Evolutionary conservation across 2,888 invertebrate genomes (phyloP).

Genomic region (Pterobdella sp.): DNA sequence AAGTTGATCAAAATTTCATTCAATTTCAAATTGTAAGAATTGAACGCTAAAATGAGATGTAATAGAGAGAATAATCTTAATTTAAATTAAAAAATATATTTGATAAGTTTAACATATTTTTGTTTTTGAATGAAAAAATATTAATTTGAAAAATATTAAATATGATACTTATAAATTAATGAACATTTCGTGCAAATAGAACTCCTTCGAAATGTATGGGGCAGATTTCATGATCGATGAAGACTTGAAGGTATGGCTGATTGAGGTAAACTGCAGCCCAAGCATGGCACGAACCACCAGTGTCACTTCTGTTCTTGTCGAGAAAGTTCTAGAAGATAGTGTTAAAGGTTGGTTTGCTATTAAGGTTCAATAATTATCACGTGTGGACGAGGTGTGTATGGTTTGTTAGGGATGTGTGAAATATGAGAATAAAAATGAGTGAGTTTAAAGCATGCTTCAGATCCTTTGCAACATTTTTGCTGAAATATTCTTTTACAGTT

Average conservation of each 20-base stretch:
- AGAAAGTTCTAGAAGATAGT: conserved; percentile 70
- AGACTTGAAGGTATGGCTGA: conserved; percentile 71
- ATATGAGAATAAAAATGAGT: too few species aligned
- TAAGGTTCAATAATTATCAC: not conserved
- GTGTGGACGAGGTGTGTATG: not conserved
- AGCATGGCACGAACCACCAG: conserved; percentile 72
- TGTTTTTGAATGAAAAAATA: too few species aligned
- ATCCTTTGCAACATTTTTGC: too few species aligned
- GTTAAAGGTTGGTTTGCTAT: conserved; percentile 66
- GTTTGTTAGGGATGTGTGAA: too few species aligned
- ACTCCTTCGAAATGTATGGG: conserved; percentile 80
- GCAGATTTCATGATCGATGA: conserved; percentile 82
- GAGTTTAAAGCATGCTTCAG: too few species aligned
- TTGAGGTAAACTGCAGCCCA: conserved; percentile 85
- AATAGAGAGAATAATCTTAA: too few species aligned
- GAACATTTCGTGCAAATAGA: conserved; percentile 47
- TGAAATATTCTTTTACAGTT: too few species aligned
- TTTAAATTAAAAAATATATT: too few species aligned
- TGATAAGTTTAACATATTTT: too few species aligned
- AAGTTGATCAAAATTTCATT: too few species aligned
- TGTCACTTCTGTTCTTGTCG: conserved; percentile 74
- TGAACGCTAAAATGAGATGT: too few species aligned
- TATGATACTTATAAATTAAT: not conserved
- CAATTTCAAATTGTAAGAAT: too few species aligned
- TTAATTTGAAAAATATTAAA: not conserved